Evolutionary conservation across 2,113 vertebrate genomes (phyloP).

Genomic region (Marmota monax): DNA sequence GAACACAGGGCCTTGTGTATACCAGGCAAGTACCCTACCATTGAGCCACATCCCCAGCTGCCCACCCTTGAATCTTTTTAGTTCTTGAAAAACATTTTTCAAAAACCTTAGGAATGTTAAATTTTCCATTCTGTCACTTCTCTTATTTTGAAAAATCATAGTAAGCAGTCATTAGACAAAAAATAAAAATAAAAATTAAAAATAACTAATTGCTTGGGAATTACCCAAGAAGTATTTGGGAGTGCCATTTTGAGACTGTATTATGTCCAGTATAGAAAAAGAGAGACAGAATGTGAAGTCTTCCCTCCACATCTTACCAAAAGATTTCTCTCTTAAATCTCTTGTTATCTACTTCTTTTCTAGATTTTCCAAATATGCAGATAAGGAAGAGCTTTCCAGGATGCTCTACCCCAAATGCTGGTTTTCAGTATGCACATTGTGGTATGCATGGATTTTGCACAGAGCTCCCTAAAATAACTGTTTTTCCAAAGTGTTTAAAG

Average conservation of each 20-base stretch:
- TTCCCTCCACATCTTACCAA: not conserved
- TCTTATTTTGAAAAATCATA: not conserved
- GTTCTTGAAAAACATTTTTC: slow-evolving; percentile 1
- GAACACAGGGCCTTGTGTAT: not conserved
- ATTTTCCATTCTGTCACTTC: not conserved
- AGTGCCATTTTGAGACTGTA: not conserved
- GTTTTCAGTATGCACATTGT: not conserved
- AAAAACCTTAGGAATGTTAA: not conserved
- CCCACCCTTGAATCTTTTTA: not conserved
- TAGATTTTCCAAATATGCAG: not conserved
- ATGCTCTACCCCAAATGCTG: not conserved
- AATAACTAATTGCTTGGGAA: not conserved
- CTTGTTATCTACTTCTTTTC: not conserved
- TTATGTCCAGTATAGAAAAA: slow-evolving; percentile 5
- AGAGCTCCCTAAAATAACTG: not conserved
- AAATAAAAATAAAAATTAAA: not conserved
- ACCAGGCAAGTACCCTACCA: no score
- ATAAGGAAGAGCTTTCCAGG: not conserved
- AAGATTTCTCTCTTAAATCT: not conserved
- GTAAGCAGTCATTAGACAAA: not conserved
- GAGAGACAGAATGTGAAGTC: not conserved
- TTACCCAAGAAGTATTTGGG: not conserved
- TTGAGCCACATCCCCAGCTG: not conserved
- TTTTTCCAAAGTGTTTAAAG: not conserved
- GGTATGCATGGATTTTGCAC: not conserved